These are phyloP conservation scores for Rhinolophus ferrumequinum DNA, from an alignment of 2,113 vertebrate species.

Conservation along the genomic window DNA sequence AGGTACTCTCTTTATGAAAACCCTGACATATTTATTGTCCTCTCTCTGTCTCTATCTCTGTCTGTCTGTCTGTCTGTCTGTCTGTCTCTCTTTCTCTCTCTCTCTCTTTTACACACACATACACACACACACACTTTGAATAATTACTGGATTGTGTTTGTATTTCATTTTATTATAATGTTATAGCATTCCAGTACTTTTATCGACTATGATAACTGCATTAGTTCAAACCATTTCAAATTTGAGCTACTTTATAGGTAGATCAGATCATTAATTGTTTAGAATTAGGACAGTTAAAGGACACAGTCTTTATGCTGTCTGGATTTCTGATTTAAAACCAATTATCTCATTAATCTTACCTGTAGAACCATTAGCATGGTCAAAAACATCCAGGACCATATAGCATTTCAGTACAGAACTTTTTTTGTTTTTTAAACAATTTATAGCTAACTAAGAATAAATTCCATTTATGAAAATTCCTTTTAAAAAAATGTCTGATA, in stretches of 20 bases:
- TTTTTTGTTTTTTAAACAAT: conserved; percentile 41
- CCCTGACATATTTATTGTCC: conserved; percentile 11
- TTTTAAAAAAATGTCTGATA: background rate
- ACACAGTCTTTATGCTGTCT: conserved; percentile 31
- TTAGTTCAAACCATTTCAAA: conserved; percentile 24
- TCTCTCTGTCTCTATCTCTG: background rate
- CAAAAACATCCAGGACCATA: background rate
- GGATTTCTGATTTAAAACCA: conserved; percentile 54
- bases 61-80: background rate
- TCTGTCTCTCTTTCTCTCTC: background rate
- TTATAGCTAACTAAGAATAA: conserved; percentile 49
- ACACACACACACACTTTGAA: background rate
- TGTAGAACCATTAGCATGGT: conserved; percentile 56
- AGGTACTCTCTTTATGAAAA: conserved; percentile 57
- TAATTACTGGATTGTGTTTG: background rate
- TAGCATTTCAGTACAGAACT: conserved; percentile 20
- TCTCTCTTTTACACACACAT: background rate
- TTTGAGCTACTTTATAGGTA: background rate
- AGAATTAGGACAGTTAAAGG: conserved; percentile 40
- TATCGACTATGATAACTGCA: background rate
- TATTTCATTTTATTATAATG: conserved; percentile 70
- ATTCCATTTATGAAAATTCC: conserved; percentile 37
- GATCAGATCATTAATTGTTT: conserved; percentile 36
- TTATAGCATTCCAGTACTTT: background rate
- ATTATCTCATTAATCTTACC: conserved; percentile 64